These are phyloP conservation scores for Ormyrus rosae DNA, from an alignment of 2,888 invertebrate genomes.

Conservation along the genomic window DNA sequence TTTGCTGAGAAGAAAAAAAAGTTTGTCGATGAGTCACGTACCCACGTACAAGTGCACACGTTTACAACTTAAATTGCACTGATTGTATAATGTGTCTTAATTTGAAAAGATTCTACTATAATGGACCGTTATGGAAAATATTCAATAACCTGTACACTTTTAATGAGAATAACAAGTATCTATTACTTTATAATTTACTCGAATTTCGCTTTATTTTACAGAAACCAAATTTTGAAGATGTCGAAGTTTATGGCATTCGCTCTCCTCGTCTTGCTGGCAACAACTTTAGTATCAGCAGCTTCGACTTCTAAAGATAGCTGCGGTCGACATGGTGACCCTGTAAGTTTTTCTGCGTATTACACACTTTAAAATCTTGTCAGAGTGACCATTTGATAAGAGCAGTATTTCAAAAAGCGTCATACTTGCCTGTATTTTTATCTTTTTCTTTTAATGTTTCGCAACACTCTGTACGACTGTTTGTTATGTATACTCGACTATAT, in stretches of 20 bases:
- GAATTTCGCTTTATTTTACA: slow-evolving; percentile 6
- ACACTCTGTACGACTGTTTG: too few species aligned
- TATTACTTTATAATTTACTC: not conserved
- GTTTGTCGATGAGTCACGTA: slow-evolving; percentile 17
- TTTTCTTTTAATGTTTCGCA: too few species aligned
- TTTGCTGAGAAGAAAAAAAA: not conserved
- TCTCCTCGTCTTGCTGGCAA: slow-evolving; percentile 62
- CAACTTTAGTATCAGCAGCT: slow-evolving; percentile 63
- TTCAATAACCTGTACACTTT: not conserved
- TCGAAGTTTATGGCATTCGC: slow-evolving; percentile 57
- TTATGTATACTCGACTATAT: too few species aligned
- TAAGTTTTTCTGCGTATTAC: slow-evolving; percentile 60
- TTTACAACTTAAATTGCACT: slow-evolving; percentile 8
- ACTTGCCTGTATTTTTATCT: not conserved
- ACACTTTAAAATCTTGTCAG: too few species aligned
- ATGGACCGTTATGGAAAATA: not conserved
- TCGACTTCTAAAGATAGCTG: slow-evolving; percentile 59
- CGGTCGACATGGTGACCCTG: slow-evolving; percentile 68
- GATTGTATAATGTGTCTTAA: slow-evolving; percentile 18
- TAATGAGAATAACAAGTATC: not conserved
- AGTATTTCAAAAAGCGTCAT: not conserved
- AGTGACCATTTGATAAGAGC: too few species aligned
- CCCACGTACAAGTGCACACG: not conserved
- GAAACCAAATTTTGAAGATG: slow-evolving; percentile 30
- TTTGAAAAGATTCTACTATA: not conserved